Evolutionary conservation across 2,888 invertebrate species (phyloP), one percentile per base, ranked within the genome.

Genomic region (Aporophyla nigra): DNA sequence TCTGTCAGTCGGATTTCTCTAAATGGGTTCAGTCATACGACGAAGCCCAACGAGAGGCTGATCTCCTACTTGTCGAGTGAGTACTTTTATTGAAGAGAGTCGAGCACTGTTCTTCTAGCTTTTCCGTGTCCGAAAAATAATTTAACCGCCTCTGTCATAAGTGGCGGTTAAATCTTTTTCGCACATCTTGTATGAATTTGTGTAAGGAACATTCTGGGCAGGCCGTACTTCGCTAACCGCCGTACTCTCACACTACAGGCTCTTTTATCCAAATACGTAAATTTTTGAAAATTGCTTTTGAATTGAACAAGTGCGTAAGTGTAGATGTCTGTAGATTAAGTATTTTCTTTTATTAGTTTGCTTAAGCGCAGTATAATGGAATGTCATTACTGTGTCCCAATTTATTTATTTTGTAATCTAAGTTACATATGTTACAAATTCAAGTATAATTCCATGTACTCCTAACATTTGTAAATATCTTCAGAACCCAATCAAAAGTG

Each of bases 1-100:
- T 96, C 12, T 95, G 96, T 82, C 95, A 96, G 33, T 93, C 94
- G 5, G 96, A 95, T 84, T 95, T 96, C 77, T 66, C 78, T 49
- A 94, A 92, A 86, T 96, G 96, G 96, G 93, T 90, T 24, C 93
- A 93, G 79, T 75, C 89, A 5, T 93, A 93, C 74, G 96, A 96
- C 69, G 95, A 96, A 84, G 73, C 88, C 16, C 93, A 92, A 76
- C 90, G 90, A 68, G 95, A 95, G 84, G 88, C 85, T 62, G 95
- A 96, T 58, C 27, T 59, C 16, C 12, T 75, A n/a, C 27, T 79
- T 19, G 40, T 49, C 27, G 86, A 84, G 77, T 81, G 40, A 71
- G 84, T 82, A 66, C 9, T 69, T 59, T 21, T 67, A 53, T 53
- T 62, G 14, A n/a, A 16, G 7, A 12, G 40, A 7, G 14, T 73